These are phyloP conservation scores for Sciurus vulgaris DNA, from an alignment of 2,797 vertebrate species.

Conservation along the genomic window DNA sequence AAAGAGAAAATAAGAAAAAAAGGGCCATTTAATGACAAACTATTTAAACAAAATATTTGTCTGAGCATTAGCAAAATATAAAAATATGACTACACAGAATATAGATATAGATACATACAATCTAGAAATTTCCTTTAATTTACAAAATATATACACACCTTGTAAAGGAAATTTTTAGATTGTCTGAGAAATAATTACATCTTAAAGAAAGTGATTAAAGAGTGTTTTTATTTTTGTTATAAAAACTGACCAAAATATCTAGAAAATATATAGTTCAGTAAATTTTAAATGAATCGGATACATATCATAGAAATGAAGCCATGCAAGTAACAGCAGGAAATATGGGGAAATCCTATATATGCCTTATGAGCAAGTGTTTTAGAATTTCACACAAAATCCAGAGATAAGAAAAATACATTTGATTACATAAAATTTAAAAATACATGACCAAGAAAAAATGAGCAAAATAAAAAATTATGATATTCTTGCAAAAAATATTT, in stretches of 20 bases:
- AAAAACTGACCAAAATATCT: neutral
- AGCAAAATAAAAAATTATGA: neutral
- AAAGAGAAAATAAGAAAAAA: neutral
- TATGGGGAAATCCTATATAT: neutral
- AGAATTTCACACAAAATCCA: neutral
- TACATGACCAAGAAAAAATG: neutral
- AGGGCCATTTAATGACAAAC: neutral
- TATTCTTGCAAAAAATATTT: constrained; percentile 3
- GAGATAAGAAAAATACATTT: neutral
- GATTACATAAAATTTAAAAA: neutral
- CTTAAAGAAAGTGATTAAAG: neutral
- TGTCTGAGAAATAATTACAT: neutral
- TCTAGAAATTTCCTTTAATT: neutral
- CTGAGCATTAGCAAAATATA: neutral
- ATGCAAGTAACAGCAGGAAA: neutral
- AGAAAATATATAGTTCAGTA: neutral
- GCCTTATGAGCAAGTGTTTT: neutral
- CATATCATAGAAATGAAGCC: neutral
- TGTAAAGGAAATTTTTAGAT: neutral
- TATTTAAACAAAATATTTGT: neutral
- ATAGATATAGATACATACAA: neutral
- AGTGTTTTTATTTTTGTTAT: neutral
- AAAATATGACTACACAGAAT: neutral
- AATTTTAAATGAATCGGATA: neutral
- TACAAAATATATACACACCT: neutral